A percentile compares a stretch with the other conserved stretches of the same genome.
These are phyloP conservation scores for Haliclona indistincta DNA, from an alignment of 37 sponge, comb jelly and placozoan genomes.

Conservation along the genomic window DNA sequence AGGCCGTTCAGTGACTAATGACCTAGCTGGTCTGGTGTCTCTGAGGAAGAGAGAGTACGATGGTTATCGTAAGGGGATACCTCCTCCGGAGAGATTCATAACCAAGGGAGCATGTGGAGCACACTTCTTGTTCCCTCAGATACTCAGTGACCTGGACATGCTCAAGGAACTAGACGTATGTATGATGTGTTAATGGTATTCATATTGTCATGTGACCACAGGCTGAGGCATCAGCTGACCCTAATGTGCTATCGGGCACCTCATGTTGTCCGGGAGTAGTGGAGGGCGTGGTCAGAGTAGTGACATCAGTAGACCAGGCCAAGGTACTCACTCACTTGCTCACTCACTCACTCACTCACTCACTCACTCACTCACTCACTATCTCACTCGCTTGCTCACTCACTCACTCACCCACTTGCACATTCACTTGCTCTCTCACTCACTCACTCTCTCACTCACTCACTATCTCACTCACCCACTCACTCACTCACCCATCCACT, in stretches of 20 bases:
- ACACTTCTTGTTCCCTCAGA: constrained; percentile 60
- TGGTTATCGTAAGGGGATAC: constrained; percentile 73
- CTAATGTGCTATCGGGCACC: constrained; percentile 67
- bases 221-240: constrained; percentile 76
- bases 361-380: too few species aligned
- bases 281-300: constrained; percentile 74
- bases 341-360: too few species aligned
- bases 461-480: too few species aligned
- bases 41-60: constrained; percentile 72
- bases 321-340: too few species aligned
- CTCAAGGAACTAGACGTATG: constrained; percentile 60
- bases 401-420: too few species aligned
- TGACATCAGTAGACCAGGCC: constrained; percentile 65
- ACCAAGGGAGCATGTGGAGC: constrained; percentile 62
- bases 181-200: not conserved
- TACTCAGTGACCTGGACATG: constrained; percentile 81
- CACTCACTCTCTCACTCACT: too few species aligned
- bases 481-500: too few species aligned
- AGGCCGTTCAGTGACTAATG: constrained; percentile 77
- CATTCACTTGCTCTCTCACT: too few species aligned
- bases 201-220: not conserved
- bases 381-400: too few species aligned
- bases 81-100: constrained; percentile 87
- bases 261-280: constrained; percentile 91
- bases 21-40: constrained; percentile 70